These are phyloP conservation scores for Herpetotheres cachinnans DNA, from an alignment of 2,113 vertebrate species.

Conservation along the genomic window DNA sequence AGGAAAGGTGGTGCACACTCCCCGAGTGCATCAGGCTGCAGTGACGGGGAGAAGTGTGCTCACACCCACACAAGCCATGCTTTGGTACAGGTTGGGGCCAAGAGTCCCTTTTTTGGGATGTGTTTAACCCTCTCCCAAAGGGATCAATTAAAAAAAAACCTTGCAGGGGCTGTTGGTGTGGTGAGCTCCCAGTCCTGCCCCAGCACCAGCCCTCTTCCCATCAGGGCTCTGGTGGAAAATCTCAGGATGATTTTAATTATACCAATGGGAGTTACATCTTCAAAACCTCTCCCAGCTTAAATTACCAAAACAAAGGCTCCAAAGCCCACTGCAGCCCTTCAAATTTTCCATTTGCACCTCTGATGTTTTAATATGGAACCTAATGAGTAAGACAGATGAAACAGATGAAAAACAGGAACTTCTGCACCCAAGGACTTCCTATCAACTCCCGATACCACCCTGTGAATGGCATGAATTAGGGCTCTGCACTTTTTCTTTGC, in stretches of 20 bases:
- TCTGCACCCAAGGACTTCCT: neutral
- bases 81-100: neutral
- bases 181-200: neutral
- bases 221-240: neutral
- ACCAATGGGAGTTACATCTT: neutral
- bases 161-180: neutral
- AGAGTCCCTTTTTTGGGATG: neutral
- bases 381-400: neutral
- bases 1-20: neutral
- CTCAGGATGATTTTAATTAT: neutral
- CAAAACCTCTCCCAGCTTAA: neutral
- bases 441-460: neutral
- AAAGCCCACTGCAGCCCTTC: neutral
- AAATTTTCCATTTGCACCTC: neutral
- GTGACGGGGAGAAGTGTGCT: neutral
- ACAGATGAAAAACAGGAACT: neutral
- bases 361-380: neutral
- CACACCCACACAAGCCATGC: neutral
- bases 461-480: rapidly evolving
- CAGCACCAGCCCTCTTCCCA: neutral
- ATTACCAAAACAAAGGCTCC: neutral
- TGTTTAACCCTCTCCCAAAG: neutral
- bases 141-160: neutral
- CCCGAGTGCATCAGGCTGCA: rapidly evolving
- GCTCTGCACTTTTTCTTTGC: neutral